phyloP scores from a whole-genome alignment of 2,113 vertebrate genomes.

The Diphyllodes magnificus region DNA sequence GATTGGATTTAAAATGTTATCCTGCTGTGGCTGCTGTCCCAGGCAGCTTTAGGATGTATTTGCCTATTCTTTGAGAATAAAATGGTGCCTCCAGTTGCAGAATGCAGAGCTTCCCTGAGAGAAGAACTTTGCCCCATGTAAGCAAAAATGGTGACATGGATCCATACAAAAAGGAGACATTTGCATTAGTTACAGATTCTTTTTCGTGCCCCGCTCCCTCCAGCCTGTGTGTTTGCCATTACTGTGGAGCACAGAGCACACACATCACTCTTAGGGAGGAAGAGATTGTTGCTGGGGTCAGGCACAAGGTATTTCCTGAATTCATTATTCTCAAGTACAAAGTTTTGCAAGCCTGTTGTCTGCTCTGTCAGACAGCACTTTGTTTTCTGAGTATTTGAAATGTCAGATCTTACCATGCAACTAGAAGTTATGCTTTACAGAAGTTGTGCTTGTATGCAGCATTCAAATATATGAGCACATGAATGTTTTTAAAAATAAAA shows the following conservation, averaged over 20 bases:
- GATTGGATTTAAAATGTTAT: neutral
- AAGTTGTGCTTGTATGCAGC: neutral
- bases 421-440: neutral
- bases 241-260: neutral
- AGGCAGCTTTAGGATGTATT: neutral
- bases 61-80: neutral
- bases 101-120: neutral
- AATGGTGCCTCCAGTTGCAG: neutral
- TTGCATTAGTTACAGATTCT: neutral
- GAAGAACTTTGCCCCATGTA: neutral
- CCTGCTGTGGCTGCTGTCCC: neutral
- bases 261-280: neutral
- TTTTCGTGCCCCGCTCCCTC: neutral
- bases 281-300: conserved; percentile 11
- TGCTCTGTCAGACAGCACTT: neutral
- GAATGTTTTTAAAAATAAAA: neutral
- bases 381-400: conserved; percentile 1
- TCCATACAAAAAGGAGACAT: neutral
- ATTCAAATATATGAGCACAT: neutral
- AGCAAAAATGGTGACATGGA: neutral
- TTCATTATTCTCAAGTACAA: conserved; percentile 28
- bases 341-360: conserved; percentile 22
- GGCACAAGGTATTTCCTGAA: conserved; percentile 52
- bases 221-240: neutral
- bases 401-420: neutral